Evolutionary conservation across 2,797 vertebrate species (phyloP).

Genomic region (Gadopsis marmoratus): DNA sequence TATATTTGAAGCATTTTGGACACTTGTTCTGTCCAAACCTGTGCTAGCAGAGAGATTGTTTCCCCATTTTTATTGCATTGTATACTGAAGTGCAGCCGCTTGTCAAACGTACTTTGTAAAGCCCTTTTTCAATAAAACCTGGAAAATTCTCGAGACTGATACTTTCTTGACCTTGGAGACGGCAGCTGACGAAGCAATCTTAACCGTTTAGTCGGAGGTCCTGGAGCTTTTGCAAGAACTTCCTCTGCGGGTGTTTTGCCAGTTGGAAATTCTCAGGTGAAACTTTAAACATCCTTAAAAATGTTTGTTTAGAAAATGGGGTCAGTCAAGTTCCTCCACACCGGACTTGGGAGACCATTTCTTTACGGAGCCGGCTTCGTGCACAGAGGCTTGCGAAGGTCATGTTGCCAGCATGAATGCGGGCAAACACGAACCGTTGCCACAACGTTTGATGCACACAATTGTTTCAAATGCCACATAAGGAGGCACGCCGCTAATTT

Average conservation of each 20-base stretch:
- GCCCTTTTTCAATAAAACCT: slow-evolving; percentile 74
- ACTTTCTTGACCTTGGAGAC: neutral
- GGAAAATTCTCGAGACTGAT: neutral
- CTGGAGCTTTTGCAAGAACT: neutral
- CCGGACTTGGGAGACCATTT: no score
- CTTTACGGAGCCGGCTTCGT: no score
- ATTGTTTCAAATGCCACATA: no score
- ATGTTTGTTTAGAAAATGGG: neutral
- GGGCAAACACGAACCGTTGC: no score
- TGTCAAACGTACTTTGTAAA: slow-evolving; percentile 72
- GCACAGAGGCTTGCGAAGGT: no score
- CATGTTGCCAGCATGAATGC: no score
- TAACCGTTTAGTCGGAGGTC: neutral
- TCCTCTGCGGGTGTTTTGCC: no score
- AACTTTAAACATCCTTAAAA: neutral
- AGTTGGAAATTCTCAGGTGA: neutral
- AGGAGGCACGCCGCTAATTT: no score
- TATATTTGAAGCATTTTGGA: slow-evolving; percentile 69
- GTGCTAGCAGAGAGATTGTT: slow-evolving; percentile 47
- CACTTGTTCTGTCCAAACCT: slow-evolving; percentile 33
- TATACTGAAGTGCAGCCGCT: slow-evolving; percentile 61
- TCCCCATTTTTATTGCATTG: slow-evolving; percentile 61
- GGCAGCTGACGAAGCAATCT: neutral
- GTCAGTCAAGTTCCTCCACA: no score
- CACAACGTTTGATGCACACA: no score